Evolutionary conservation across 2,113 vertebrate species (phyloP).

Genomic region (Mungos mungo): DNA sequence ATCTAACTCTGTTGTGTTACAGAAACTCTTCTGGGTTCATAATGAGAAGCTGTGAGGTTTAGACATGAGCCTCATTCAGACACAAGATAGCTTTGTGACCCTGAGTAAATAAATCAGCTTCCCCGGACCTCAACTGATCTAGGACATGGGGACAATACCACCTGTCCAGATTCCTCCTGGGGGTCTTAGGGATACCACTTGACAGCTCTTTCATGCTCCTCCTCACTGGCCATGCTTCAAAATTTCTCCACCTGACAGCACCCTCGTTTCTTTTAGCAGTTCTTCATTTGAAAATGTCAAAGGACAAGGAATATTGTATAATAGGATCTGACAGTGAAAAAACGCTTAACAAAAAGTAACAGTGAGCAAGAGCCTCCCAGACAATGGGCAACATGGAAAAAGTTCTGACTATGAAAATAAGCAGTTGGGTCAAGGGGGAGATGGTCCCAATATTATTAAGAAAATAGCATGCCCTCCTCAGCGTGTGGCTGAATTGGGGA

Average conservation of each 20-base stretch:
- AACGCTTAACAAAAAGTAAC: not conserved
- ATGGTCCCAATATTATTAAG: not conserved
- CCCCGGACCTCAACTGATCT: not conserved
- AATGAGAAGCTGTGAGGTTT: not conserved
- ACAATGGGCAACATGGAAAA: not conserved
- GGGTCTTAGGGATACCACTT: accelerated
- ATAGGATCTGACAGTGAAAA: not conserved
- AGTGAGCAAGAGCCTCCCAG: not conserved
- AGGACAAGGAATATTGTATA: not conserved
- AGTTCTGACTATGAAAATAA: not conserved
- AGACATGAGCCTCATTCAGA: not conserved
- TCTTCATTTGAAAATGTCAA: not conserved
- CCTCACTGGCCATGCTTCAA: not conserved
- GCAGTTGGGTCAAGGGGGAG: not conserved
- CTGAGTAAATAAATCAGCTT: not conserved
- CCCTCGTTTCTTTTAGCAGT: not conserved
- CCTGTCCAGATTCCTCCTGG: not conserved
- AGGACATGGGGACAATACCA: not conserved
- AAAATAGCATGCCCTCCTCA: not conserved
- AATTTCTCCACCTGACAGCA: not conserved
- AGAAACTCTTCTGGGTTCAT: not conserved
- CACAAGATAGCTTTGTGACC: not conserved
- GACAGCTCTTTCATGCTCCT: too few species aligned
- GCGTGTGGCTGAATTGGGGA: not conserved
- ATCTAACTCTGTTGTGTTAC: not conserved